Conservation (phyloP, 2,113 vertebrate species). For the Heterochromis multidens region DNA sequence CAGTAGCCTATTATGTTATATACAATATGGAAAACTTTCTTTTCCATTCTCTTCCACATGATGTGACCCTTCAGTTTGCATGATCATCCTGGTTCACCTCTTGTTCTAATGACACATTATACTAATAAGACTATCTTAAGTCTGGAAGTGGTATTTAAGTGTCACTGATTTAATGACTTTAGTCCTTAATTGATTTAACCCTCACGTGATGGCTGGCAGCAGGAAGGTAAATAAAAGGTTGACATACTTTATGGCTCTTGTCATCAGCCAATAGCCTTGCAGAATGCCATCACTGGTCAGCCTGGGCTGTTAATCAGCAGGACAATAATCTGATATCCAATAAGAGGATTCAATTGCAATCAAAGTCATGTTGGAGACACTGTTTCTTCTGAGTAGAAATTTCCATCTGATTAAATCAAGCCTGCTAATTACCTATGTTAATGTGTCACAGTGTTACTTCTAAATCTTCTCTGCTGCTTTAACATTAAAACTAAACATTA, state of each 20-base stretch:
- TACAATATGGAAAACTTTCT: background rate
- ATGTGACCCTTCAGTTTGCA: background rate
- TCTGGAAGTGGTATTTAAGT: constrained; percentile 15
- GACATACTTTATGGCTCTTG: background rate
- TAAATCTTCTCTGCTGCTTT: background rate
- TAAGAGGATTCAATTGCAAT: constrained; percentile 32
- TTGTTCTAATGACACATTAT: background rate
- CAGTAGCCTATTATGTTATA: background rate
- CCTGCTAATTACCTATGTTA: background rate
- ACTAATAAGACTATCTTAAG: constrained; percentile 13
- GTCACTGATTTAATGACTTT: background rate
- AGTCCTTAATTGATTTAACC: constrained; percentile 21
- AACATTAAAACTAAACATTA: background rate
- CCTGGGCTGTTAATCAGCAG: constrained; percentile 4
- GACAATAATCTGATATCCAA: constrained; percentile 40
- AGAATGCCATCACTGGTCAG: background rate
- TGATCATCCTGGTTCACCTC: background rate
- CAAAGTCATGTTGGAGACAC: background rate
- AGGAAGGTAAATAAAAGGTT: background rate
- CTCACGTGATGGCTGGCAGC: background rate
- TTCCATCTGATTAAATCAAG: background rate
- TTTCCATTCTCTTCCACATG: background rate
- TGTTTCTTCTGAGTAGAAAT: background rate
- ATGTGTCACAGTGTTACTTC: background rate
- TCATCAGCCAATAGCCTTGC: background rate